Conservation (phyloP, 2,797 vertebrate species). For the Eulemur coronatus region DNA sequence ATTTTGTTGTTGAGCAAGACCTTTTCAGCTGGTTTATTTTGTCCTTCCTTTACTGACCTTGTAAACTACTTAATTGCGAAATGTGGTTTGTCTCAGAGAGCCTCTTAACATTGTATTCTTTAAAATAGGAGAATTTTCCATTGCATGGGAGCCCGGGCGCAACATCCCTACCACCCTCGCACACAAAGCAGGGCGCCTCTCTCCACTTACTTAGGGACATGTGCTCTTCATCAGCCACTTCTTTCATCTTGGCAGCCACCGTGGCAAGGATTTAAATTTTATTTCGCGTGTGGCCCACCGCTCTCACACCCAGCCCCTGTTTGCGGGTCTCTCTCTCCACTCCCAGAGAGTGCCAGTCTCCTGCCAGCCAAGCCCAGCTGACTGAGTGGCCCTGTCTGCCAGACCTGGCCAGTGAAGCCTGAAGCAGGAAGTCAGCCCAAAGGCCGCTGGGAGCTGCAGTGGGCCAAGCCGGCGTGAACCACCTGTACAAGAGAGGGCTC, state of each 20-base stretch:
- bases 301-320: background rate
- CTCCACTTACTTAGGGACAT: conserved; percentile 56
- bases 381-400: background rate
- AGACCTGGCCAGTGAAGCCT: background rate
- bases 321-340: background rate
- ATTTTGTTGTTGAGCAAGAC: conserved; percentile 69
- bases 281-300: conserved; percentile 20
- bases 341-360: background rate
- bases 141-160: conserved; percentile 57
- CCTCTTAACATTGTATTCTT: conserved; percentile 75
- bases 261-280: background rate
- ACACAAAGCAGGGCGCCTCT: background rate
- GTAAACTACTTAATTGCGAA: conserved; percentile 76
- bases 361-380: background rate
- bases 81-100: conserved; percentile 66
- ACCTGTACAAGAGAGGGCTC: background rate
- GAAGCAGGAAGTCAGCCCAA: background rate
- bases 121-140: conserved; percentile 76
- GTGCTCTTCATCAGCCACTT: conserved; percentile 71
- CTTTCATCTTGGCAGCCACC: conserved; percentile 55
- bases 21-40: conserved; percentile 50
- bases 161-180: background rate
- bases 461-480: background rate
- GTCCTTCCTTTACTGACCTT: conserved; percentile 74
- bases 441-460: background rate